Evolutionary conservation across 2,113 vertebrate species (phyloP).

Genomic region (Eulacestoma nigropectus): DNA sequence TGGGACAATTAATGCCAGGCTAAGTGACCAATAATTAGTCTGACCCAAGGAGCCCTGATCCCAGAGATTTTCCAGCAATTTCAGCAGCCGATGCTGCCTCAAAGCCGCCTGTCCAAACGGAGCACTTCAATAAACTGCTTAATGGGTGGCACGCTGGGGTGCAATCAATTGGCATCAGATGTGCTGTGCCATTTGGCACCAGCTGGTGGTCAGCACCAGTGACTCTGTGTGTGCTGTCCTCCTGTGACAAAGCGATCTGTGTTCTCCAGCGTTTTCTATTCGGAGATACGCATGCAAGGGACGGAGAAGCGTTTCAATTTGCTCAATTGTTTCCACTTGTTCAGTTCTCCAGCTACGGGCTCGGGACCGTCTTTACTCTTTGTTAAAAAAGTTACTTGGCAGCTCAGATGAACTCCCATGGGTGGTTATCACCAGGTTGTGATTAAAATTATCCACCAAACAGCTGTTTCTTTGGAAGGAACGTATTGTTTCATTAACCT

Average conservation of each 20-base stretch:
- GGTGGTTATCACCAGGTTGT: neutral
- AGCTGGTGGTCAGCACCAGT: neutral
- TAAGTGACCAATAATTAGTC: neutral
- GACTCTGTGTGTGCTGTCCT: neutral
- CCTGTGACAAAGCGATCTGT: neutral
- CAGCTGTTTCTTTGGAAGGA: constrained; percentile 20
- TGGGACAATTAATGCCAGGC: neutral
- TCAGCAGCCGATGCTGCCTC: neutral
- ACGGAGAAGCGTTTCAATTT: neutral
- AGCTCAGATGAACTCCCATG: neutral
- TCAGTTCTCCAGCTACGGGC: neutral
- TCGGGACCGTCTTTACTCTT: neutral
- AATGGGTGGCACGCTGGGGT: neutral
- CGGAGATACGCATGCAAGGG: neutral
- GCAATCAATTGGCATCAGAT: neutral
- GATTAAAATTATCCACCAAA: constrained; percentile 10
- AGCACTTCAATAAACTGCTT: neutral
- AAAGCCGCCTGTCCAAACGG: neutral
- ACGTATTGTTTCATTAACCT: constrained; percentile 15
- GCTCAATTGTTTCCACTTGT: neutral
- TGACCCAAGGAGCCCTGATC: neutral
- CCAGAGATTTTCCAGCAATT: neutral
- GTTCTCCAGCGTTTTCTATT: neutral
- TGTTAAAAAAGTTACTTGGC: neutral
- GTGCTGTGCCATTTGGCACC: neutral